Base-by-base conservation (phyloP, 2,797 vertebrate species). In the Eospalax fontanierii region DNA sequence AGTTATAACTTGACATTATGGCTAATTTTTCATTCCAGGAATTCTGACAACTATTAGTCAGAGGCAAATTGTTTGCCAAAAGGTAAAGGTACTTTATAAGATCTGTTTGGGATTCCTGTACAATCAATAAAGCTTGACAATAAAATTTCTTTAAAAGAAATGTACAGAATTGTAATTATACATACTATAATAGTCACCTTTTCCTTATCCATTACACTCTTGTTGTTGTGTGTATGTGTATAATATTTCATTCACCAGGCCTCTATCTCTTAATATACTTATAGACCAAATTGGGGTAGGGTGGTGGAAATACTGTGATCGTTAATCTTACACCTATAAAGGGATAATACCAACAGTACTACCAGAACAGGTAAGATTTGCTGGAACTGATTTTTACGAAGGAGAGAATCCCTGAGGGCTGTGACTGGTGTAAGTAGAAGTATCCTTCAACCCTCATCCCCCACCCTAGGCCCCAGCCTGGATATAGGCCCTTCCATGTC, bases 321-420 rank as follows among this genome's bases (percentile, higher is more conserved):
- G 71, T 68, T 50, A 66, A 81, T 70, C 50, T 94, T 84, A 78
- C 15, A 76, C 24, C 76, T 94, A 90, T 87, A 95, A 95, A 94
- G 38, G 38, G 61, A 82, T 30, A 90, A 46, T 83, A 28, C 75
- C 50, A 89, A n/a, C 6, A 76, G n/a, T 35, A 80, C n/a, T 28
- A 65, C 4, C 4, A 66, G 57, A n/a, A 70, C 6, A 84, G 38
- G 75, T 26, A n/a, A 80, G 12, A 40, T 71, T 89, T 24, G 46
- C 30, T 54, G 76, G 54, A 78, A n/a, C 3, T 46, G 57, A 26
- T 74, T 76, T 75, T 40, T 43, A 76, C 50, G 89, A 24, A 54
- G 4, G 1, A 28, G 26, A 57, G 76, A 50, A 24, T 43, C 26
- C 79, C 46, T 82, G 35, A 38, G 30, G 43, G 1, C 15, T 75